These are phyloP conservation scores for Clanis bilineata DNA, from an alignment of 2,888 invertebrate genomes.

Conservation along the genomic window DNA sequence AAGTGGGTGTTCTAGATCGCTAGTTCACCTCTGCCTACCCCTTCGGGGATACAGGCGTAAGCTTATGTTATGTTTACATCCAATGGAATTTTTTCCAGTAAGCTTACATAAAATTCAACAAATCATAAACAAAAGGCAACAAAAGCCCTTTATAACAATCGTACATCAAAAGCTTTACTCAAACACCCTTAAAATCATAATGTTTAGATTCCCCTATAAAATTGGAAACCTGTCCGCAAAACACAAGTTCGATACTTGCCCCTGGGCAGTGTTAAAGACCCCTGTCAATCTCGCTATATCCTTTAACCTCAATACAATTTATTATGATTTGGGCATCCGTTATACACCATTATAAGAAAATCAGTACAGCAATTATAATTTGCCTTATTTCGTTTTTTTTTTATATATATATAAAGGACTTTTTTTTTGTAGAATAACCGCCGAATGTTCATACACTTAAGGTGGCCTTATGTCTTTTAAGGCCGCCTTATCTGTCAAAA, in stretches of 20 bases:
- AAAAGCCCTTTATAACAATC: conserved; percentile 27
- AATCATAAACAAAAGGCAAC: conserved; percentile 16
- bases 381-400: background rate
- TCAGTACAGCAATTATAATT: background rate
- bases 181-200: conserved; percentile 54
- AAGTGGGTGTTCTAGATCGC: too few relatives aligned
- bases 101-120: background rate
- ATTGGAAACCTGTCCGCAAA: conserved; percentile 55
- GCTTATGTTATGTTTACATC: too few relatives aligned
- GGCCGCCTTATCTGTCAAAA: too few relatives aligned
- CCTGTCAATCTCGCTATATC: conserved; percentile 67
- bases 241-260: conserved; percentile 56
- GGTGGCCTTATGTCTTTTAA: too few relatives aligned
- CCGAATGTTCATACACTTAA: too few relatives aligned
- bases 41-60: too few relatives aligned
- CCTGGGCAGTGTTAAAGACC: conserved; percentile 58
- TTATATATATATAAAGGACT: background rate
- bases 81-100: too few relatives aligned
- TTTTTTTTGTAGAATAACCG: too few relatives aligned
- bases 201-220: conserved; percentile 52
- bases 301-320: conserved; percentile 67
- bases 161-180: conserved; percentile 34
- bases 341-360: conserved; percentile 14
- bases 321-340: conserved; percentile 53
- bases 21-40: too few relatives aligned